Conservation (phyloP, 1,140 invertebrate genomes). For the Scaptomyza montana region DNA sequence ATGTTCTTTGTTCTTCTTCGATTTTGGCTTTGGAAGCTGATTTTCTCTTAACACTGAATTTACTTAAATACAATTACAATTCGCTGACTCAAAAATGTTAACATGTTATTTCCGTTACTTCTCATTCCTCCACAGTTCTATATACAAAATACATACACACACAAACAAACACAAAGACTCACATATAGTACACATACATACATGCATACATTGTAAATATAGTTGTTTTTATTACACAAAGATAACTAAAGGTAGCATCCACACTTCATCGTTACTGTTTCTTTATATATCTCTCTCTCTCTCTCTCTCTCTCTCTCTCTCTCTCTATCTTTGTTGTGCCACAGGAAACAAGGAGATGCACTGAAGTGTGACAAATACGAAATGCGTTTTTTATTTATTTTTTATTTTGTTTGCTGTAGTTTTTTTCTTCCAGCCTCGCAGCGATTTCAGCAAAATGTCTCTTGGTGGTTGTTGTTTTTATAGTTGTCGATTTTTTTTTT, state of each 20-base stretch:
- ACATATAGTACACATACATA: background rate
- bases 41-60: conserved; percentile 49
- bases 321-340: background rate
- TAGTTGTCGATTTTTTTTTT: background rate
- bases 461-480: conserved; percentile 30
- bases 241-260: conserved; percentile 25
- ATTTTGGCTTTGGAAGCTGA: conserved; percentile 60
- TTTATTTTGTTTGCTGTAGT: background rate
- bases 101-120: conserved; percentile 24
- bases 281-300: too few relatives aligned
- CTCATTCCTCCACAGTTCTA: background rate
- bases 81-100: conserved; percentile 50
- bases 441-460: conserved; percentile 43
- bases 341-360: conserved; percentile 28
- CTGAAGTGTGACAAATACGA: conserved; percentile 35
- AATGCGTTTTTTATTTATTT: conserved; percentile 31
- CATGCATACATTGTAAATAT: conserved; percentile 16
- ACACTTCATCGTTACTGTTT: conserved; percentile 7
- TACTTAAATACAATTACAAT: conserved; percentile 42
- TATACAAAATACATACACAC: background rate
- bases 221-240: conserved; percentile 10
- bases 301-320: background rate
- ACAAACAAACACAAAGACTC: conserved; percentile 4
- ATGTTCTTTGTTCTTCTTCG: conserved; percentile 9
- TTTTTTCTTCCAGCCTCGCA: background rate